A percentile compares a stretch with the other conserved stretches of the same genome.
These are phyloP conservation scores for Sebastes hubbsi DNA, from an alignment of 2,797 vertebrate species.

Conservation along the genomic window DNA sequence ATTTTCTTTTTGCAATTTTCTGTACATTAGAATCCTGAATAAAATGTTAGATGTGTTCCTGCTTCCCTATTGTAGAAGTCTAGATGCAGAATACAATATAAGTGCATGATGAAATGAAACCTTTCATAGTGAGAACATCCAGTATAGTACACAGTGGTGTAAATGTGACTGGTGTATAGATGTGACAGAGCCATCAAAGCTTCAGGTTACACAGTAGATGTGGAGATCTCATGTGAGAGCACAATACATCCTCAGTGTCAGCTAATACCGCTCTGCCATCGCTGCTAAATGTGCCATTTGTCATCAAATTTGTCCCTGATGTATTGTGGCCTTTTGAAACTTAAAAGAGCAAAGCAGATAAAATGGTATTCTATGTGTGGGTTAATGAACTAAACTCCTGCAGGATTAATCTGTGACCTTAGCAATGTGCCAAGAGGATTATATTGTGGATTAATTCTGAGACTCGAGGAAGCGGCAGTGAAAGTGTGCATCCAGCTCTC, in stretches of 20 bases:
- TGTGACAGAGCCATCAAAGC: neutral
- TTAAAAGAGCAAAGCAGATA: conserved; percentile 5
- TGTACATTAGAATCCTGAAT: neutral
- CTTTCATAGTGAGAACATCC: neutral
- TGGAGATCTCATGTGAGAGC: neutral
- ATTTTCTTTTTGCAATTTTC: neutral
- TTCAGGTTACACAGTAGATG: neutral
- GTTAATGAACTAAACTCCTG: conserved; percentile 57
- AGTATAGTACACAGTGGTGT: neutral
- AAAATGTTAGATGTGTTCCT: neutral
- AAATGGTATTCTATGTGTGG: conserved; percentile 1
- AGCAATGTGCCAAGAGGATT: conserved; percentile 60
- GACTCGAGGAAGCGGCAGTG: conserved; percentile 23
- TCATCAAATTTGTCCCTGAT: neutral
- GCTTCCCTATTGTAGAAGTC: neutral
- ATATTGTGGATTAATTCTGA: conserved; percentile 58
- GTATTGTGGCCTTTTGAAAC: neutral
- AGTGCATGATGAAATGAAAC: neutral
- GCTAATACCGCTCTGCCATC: neutral
- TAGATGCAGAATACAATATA: neutral
- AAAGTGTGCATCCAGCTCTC: conserved; percentile 12
- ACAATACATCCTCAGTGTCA: neutral
- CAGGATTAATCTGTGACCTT: conserved; percentile 59
- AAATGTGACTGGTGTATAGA: neutral
- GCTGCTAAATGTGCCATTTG: conserved; percentile 2